Evolutionary conservation across 2,113 vertebrate genomes (phyloP), one percentile per base, ranked within the genome.

Genomic region (Ranitomeya imitator): DNA sequence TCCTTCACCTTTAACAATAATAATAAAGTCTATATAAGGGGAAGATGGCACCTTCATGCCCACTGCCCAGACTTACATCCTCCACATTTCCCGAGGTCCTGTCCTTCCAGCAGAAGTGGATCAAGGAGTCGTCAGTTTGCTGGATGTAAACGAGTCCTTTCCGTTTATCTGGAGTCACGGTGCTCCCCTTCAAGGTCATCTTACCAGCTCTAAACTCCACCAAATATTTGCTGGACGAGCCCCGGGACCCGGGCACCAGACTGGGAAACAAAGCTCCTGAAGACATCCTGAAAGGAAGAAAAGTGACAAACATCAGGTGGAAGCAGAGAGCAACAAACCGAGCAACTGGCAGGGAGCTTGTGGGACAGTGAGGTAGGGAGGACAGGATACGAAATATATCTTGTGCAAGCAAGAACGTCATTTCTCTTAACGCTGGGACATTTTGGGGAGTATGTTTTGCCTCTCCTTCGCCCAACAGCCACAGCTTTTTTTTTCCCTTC

Each of bases 31-130:
- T 55, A 54, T 12, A 16, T 12, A 86, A 3, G 9, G 7, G 23
- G 52, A 69, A 15, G 37, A 52, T 55, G 9, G 10, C n/a, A 23
- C 11, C 10, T 1, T 26, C 3, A 51, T 6, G 9, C 12, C 6
- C 26, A 3, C 0, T 11, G 18, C 7, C 51, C 13, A 31, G 26
- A 93, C 97, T 97, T 81, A 98, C 98, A 57, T 99, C 97, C 6
- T 99, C 97, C 19, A 98, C 97, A 0, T 95, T 99, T 51, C 97
- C 97, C 0, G 97, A 97, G 5, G 98, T 98, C 87, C 98, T 93
- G 92, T 99, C 98, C 91, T 99, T 99, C 98, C 98, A 99, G 93
- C 98, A 99, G 93, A 99, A 98, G 93, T 99, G 98, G 86, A 99
- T 98, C 90, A 99, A 97, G 14, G 98, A 99, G 93, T 99, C 98